Base-by-base conservation (phyloP, 2,888 invertebrate genomes). In the Mamestra brassicae region DNA sequence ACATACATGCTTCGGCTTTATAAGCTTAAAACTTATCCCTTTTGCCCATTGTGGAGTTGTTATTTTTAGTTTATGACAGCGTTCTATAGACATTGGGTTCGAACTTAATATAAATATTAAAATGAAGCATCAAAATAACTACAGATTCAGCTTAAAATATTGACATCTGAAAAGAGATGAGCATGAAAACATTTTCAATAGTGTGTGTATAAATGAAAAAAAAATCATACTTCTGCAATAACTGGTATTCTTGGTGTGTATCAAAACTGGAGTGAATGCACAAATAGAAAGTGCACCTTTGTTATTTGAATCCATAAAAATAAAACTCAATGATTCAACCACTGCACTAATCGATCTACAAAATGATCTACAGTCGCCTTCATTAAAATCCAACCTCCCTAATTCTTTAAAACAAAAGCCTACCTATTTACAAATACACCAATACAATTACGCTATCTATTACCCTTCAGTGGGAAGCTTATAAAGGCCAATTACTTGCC, bases 401-500 rank as follows among this genome's bases (percentile, higher is more conserved):
- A 52, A 52, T 64, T 61, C 42, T 73, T 26, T 10, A 0, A 47
- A 73, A 69, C 67, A 70, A 72, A 70, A 60, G 34, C 17, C 52
- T 57, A 54, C 65, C 60, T 55, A 61, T 38, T 45, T 62, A 66
- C 34, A 62, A 70, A 73, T 66, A 65, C 63, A 71, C 74, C 78
- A 75, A 86, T 76, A 78, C 63, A 78, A 86, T 78, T 71, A 75
- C 78, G 66, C 71, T 75, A 86, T 86, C 85, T 80, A 76, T 86
- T 86, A 74, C 74, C 78, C 73, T 84, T 74, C 74, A 74, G 78
- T 71, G 61, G 68, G 70, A 72, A 73, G 83, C 78, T 82, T 86
- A 80, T 71, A 80, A 76, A 74, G 77, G 80, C 80, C 80, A 86
- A 86, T 86, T 86, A 83, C 77, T 78, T 75, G 78, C 78, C 85